Base-by-base conservation (phyloP, 2,888 invertebrate species). In the Xanthostigma xanthostigma region DNA sequence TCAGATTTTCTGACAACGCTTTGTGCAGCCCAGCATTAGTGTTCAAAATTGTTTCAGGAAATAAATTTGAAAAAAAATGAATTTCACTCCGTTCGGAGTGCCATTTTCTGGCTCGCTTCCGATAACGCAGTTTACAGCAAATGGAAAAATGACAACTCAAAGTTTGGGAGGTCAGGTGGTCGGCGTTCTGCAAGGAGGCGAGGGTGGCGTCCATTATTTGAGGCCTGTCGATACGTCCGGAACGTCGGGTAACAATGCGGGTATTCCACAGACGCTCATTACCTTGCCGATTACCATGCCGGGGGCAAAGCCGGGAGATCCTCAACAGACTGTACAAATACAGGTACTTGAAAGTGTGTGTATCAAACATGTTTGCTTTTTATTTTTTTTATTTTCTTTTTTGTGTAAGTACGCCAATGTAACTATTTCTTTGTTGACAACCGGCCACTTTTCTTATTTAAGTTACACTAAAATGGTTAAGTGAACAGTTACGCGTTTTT, bases 201-300 rank as follows among this genome's bases (percentile, higher is more conserved):
- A 82, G 57, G 84, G 82, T 35, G 81, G 82, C 6, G 77, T 85
- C 41, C 85, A 85, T 62, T 86, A 85, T 62, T 72, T 85, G 54
- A 75, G 84, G 44, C 77, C 78, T 1, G 66, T 78, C 41, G 78
- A 78, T 57, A 53, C 53, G 13, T 45, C 53, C 36, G 47, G 56
- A 48, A 47, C 53, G 11, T 17, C 35, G 12, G 36, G 43, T 51
- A 54, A 51, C 40, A 53, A 48, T 45, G 37, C 51, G 8, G 40
- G 53, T 67, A 11, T 53, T 69, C 62, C 68, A 3, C 81, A 79
- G 56, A 82, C 79, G 51, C 72, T 85, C 55, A 84, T 87, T 57
- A 80, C 85, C n/a, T 66, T 87, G 62, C 87, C 86, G 35, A 84
- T 86, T 55, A 75, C 82, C 10, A 76, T 86, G 66, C 84, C 84